Conservation (phyloP, 2,888 invertebrate species). For the Philhelius pedissequus region DNA sequence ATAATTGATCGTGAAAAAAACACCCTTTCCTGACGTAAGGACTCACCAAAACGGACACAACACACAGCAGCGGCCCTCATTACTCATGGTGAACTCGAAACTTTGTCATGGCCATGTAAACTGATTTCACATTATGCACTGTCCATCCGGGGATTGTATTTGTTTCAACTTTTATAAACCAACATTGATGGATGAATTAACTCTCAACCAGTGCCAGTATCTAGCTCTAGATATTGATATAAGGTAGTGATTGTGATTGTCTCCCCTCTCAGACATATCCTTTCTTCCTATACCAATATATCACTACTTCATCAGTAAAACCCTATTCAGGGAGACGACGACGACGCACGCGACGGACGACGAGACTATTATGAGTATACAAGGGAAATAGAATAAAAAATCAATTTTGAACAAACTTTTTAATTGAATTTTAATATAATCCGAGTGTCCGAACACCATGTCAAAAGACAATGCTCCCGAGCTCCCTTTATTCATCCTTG, state of each 20-base stretch:
- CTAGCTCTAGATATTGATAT: too few relatives aligned
- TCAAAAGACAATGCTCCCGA: slow-evolving; percentile 54
- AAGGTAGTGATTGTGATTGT: neutral
- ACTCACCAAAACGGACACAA: neutral
- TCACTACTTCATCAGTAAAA: too few relatives aligned
- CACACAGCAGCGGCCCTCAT: neutral
- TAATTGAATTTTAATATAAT: slow-evolving; percentile 61
- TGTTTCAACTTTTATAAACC: neutral
- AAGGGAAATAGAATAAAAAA: slow-evolving; percentile 3
- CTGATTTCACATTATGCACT: neutral
- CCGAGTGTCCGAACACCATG: slow-evolving; percentile 50
- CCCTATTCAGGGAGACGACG: too few relatives aligned
- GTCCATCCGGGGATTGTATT: neutral
- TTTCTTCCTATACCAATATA: too few relatives aligned
- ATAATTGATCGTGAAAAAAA: slow-evolving; percentile 50
- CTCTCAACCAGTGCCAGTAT: neutral
- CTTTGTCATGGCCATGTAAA: slow-evolving; percentile 13
- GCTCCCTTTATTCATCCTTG: neutral
- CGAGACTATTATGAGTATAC: neutral
- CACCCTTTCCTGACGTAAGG: slow-evolving; percentile 17
- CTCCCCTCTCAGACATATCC: neutral
- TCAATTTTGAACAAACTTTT: slow-evolving; percentile 53
- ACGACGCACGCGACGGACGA: too few relatives aligned
- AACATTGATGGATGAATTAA: slow-evolving; percentile 13
- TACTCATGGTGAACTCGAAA: slow-evolving; percentile 17